phyloP scores from a whole-genome alignment of 2,113 vertebrate genomes.

The Ptilorrhoa leucosticta region DNA sequence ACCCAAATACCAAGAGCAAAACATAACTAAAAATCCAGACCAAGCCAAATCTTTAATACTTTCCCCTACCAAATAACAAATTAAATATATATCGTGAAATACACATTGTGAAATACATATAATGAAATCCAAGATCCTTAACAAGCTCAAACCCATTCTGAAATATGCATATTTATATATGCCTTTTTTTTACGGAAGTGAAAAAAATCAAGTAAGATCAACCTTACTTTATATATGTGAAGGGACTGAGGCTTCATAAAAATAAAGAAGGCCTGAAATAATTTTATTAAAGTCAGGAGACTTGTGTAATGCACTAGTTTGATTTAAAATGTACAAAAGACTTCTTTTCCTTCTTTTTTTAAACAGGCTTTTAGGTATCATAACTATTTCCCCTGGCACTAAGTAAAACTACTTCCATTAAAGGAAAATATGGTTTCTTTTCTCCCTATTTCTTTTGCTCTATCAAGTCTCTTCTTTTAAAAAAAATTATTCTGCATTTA shows the following conservation, averaged over 20 bases:
- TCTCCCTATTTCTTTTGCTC: background rate
- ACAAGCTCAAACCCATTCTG: background rate
- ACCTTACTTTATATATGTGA: background rate
- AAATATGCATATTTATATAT: background rate
- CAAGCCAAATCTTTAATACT: background rate
- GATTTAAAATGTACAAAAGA: background rate
- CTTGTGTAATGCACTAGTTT: background rate
- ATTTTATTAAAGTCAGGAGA: background rate
- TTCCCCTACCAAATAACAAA: background rate
- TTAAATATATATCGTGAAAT: rapidly evolving
- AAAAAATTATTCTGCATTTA: background rate
- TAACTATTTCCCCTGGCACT: background rate
- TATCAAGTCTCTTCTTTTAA: background rate
- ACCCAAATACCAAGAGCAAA: background rate
- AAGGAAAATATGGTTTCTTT: background rate
- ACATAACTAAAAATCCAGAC: background rate
- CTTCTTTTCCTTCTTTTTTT: background rate
- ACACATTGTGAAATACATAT: background rate
- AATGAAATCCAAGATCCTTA: background rate
- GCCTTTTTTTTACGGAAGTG: background rate
- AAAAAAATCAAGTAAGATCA: background rate
- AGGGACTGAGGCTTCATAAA: background rate
- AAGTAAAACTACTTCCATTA: background rate
- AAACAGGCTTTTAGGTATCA: background rate
- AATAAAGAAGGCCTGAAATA: background rate